These are phyloP conservation scores for Limnodromus scolopaceus DNA, from an alignment of 2,797 vertebrate genomes.

Conservation along the genomic window DNA sequence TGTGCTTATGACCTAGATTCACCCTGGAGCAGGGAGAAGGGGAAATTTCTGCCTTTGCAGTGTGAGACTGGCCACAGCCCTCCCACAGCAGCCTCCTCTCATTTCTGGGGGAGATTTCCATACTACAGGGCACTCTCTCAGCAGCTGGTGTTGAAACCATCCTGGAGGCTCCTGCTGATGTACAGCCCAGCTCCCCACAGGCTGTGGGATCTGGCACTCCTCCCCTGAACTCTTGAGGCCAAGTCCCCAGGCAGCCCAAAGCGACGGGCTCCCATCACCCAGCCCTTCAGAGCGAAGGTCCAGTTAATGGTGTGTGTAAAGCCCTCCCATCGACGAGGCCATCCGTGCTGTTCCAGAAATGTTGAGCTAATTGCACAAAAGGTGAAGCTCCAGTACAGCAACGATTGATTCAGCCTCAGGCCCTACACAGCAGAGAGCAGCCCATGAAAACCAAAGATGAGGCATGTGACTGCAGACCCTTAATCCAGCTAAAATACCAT, in stretches of 20 bases:
- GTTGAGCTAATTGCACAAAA: constrained; percentile 5
- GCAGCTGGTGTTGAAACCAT: neutral
- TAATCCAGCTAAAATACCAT: constrained; percentile 5
- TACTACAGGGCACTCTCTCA: neutral
- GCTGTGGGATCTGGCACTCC: neutral
- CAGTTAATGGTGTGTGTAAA: neutral
- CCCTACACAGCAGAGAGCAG: neutral
- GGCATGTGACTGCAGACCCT: neutral
- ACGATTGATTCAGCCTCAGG: neutral
- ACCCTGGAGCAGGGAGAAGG: neutral
- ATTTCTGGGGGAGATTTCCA: neutral
- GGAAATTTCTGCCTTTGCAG: neutral
- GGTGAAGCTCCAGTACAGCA: neutral
- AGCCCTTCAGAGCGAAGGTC: neutral
- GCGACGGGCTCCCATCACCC: neutral
- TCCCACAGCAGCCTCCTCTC: neutral
- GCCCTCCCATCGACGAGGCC: neutral
- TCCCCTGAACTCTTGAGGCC: neutral
- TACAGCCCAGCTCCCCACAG: neutral
- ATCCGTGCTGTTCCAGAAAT: neutral
- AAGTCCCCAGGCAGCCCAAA: neutral
- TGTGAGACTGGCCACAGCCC: rapidly evolving
- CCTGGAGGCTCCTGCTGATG: neutral
- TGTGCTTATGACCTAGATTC: neutral
- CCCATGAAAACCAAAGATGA: neutral